phyloP scores from a whole-genome alignment of 2,888 invertebrate species.

The Mesopsocus fuscifrons region DNA sequence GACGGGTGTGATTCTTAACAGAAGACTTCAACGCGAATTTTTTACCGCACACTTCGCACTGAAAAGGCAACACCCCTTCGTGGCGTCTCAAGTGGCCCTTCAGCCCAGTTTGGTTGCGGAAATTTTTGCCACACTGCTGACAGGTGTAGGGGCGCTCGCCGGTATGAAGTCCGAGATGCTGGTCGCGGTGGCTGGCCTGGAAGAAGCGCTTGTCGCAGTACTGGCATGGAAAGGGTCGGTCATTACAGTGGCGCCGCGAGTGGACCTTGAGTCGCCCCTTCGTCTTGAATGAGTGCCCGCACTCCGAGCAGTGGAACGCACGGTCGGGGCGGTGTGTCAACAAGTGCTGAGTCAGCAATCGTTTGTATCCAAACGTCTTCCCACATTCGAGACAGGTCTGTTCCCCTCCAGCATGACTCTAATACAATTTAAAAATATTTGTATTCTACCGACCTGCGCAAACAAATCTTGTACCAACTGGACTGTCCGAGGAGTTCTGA shows the following conservation, averaged over 20 bases:
- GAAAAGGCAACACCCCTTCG: conserved; percentile 2
- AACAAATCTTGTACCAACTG: too few relatives aligned
- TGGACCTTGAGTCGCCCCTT: conserved; percentile 7
- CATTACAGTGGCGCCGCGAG: conserved; percentile 1
- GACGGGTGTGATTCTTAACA: conserved; percentile 2
- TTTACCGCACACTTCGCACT: conserved; percentile 9
- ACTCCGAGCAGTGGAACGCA: conserved; percentile 2
- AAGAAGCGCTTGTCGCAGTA: conserved; percentile 5
- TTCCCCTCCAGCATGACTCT: neutral
- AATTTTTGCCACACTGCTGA: conserved; percentile 5
- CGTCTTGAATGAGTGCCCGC: conserved; percentile 5
- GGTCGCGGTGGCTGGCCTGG: conserved; percentile 3
- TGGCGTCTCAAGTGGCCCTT: conserved; percentile 7
- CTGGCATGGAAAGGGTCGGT: conserved; percentile 9
- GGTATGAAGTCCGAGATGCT: conserved; percentile 5
- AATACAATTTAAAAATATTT: too few relatives aligned
- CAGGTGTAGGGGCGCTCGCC: conserved; percentile 9
- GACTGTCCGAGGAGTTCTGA: too few relatives aligned
- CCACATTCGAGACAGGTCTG: neutral
- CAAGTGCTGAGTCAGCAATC: conserved; percentile 3
- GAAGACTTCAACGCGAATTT: conserved; percentile 7
- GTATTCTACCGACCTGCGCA: too few relatives aligned
- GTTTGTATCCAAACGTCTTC: conserved; percentile 2
- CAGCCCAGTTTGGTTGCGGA: conserved; percentile 1
- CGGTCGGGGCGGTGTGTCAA: neutral